Conservation (phyloP, 2,888 invertebrate genomes). For the Ichneumoninae sp. region DNA sequence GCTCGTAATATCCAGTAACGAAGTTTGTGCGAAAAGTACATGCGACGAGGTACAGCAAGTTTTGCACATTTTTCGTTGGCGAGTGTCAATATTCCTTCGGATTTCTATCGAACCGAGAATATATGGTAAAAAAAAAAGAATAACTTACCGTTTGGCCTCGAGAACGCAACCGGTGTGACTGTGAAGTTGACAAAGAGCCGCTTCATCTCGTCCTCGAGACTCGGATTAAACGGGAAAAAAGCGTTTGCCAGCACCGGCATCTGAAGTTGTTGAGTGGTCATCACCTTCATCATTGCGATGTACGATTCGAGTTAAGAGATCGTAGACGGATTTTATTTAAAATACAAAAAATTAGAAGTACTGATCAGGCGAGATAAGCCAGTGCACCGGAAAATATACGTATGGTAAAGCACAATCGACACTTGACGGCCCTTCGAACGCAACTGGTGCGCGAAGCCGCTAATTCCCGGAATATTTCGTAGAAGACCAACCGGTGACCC, state of each 20-base stretch:
- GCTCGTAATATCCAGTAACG: neutral
- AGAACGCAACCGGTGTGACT: conserved; percentile 32
- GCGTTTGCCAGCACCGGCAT: conserved; percentile 71
- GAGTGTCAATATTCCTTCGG: neutral
- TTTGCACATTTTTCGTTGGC: neutral
- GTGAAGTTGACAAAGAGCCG: conserved; percentile 75
- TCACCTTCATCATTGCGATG: conserved; percentile 61
- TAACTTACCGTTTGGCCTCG: conserved; percentile 72
- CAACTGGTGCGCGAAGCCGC: conserved; percentile 37
- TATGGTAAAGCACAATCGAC: neutral
- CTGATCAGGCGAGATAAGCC: neutral
- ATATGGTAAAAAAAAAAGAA: neutral
- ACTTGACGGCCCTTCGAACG: conserved; percentile 46
- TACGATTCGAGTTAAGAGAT: neutral
- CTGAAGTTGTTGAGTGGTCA: conserved; percentile 67
- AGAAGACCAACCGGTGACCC: conserved; percentile 3
- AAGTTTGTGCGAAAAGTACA: neutral
- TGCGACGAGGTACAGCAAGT: neutral
- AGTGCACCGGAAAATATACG: neutral
- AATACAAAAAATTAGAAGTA: neutral
- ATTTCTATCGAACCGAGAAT: neutral
- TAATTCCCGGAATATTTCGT: conserved; percentile 23
- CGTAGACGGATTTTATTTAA: neutral
- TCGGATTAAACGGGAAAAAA: conserved; percentile 79
- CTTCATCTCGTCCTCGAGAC: conserved; percentile 79